phyloP scores from a whole-genome alignment of 2,113 vertebrate species.

The Budorcas taxicolor region DNA sequence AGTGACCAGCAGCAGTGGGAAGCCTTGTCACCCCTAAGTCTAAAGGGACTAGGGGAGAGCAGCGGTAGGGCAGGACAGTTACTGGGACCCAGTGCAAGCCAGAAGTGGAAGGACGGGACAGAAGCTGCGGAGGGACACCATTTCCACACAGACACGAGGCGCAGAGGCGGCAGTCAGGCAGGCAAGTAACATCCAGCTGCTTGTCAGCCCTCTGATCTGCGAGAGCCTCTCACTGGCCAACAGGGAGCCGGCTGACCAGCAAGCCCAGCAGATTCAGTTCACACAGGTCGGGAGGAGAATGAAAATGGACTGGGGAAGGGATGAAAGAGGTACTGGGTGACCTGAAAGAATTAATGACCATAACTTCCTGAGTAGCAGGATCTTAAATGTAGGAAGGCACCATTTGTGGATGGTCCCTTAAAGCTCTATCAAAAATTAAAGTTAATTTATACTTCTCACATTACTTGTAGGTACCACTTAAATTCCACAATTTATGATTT shows the following conservation, averaged over 20 bases:
- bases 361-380: neutral
- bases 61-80: neutral
- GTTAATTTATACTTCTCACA: conserved; percentile 5
- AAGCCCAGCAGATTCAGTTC: neutral
- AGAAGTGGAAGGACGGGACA: neutral
- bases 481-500: neutral
- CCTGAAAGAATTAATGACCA: neutral
- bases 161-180: neutral
- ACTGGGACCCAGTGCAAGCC: neutral
- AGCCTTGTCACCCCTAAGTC: neutral
- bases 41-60: neutral
- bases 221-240: neutral
- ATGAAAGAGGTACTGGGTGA: neutral
- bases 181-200: neutral
- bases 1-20: neutral
- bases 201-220: neutral
- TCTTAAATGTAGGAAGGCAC: neutral
- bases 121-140: neutral
- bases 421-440: conserved; percentile 16
- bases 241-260: neutral
- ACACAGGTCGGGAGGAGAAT: neutral
- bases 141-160: neutral
- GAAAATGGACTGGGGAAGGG: neutral
- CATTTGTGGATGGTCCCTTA: neutral
- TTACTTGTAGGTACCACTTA: neutral